Evolutionary conservation across 1,140 invertebrate genomes (phyloP).

Genomic region (Cyclina sinensis): DNA sequence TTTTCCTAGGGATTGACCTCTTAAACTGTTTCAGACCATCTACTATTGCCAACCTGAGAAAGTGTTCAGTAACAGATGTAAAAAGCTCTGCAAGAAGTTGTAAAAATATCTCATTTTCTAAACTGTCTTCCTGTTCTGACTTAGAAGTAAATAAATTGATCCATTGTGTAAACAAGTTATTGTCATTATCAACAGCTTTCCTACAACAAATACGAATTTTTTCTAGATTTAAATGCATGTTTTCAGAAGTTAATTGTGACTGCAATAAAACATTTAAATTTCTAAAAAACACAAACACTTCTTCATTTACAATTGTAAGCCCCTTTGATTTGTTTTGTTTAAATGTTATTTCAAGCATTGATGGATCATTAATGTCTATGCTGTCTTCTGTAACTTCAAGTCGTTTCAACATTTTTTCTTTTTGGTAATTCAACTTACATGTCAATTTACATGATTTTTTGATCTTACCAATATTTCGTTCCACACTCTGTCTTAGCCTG

Average conservation of each 20-base stretch:
- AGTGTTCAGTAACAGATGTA: slow-evolving; percentile 55
- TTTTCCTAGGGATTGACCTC: slow-evolving; percentile 50
- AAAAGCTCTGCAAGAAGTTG: slow-evolving; percentile 43
- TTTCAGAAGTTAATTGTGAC: background rate
- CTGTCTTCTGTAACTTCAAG: background rate
- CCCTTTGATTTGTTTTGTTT: background rate
- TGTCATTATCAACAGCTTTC: slow-evolving; percentile 37
- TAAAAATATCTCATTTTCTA: slow-evolving; percentile 60
- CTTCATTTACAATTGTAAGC: background rate
- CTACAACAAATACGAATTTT: background rate
- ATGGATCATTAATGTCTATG: background rate
- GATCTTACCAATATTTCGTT: background rate
- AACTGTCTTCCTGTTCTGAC: slow-evolving; percentile 28
- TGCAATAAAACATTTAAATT: background rate
- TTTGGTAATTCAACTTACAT: background rate
- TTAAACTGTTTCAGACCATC: slow-evolving; percentile 43
- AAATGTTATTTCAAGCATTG: background rate
- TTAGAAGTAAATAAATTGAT: slow-evolving; percentile 47
- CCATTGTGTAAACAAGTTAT: slow-evolving; percentile 26
- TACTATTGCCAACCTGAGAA: slow-evolving; percentile 45
- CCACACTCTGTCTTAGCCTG: background rate
- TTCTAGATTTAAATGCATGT: background rate
- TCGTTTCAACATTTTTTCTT: background rate
- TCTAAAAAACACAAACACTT: background rate
- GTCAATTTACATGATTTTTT: background rate